A percentile compares a stretch with the other conserved stretches of the same genome.
Evolutionary conservation across 2,888 invertebrate genomes (phyloP).

Genomic region (Agrotis exclamationis): DNA sequence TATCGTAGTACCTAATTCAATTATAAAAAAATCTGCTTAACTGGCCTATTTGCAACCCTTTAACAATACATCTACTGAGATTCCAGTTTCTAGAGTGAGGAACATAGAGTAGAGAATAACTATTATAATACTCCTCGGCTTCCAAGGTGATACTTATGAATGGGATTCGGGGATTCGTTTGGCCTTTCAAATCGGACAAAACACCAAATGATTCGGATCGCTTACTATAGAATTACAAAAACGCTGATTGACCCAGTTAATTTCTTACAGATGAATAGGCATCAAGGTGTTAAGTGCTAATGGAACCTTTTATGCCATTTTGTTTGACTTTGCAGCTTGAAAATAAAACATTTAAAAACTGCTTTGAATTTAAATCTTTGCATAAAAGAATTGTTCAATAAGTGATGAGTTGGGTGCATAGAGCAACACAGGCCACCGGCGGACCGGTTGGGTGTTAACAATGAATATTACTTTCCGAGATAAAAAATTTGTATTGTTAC

Average conservation of each 20-base stretch:
- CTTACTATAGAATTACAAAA: constrained; percentile 36
- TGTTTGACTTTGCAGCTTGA: constrained; percentile 17
- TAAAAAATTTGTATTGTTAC: constrained; percentile 50
- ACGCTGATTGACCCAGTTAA: constrained; percentile 50
- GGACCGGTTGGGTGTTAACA: constrained; percentile 40
- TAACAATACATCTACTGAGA: constrained; percentile 7
- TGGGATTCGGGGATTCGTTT: constrained; percentile 41
- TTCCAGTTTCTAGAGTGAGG: constrained; percentile 10
- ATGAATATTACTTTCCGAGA: constrained; percentile 46
- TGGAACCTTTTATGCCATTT: constrained; percentile 31
- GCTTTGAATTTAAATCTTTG: constrained; percentile 14
- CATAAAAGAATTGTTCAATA: constrained; percentile 27
- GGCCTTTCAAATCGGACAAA: constrained; percentile 50
- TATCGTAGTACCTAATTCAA: too few species aligned
- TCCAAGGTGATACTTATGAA: constrained; percentile 50
- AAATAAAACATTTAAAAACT: neutral
- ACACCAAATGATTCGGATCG: constrained; percentile 37
- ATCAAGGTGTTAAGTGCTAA: constrained; percentile 50
- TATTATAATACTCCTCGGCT: constrained; percentile 20
- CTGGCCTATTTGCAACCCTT: too few species aligned
- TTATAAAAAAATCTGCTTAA: too few species aligned
- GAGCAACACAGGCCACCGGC: too few species aligned
- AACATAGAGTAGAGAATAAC: neutral
- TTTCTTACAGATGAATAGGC: constrained; percentile 40
- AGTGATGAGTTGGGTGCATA: constrained; percentile 31